Evolutionary conservation across 1,140 invertebrate genomes (phyloP), one percentile per base, ranked within the genome.

Genomic region (Campoletis sonorensis): DNA sequence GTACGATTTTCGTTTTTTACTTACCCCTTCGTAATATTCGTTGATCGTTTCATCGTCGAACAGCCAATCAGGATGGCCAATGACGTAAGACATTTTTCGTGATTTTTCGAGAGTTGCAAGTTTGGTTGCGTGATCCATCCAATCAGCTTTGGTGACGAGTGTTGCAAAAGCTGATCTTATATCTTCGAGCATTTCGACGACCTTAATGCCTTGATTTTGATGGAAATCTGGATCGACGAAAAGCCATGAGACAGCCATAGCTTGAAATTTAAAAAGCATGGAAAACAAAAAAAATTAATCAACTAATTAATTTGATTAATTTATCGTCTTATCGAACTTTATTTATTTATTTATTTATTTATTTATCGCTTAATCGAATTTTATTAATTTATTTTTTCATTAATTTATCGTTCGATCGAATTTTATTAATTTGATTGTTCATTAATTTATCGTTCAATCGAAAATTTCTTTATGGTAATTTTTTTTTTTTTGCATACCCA

Each of bases 121-220:
- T 92, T 96, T 97, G 0, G 97, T 98, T 76, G 92, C 87, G 15
- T 93, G 88, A 89, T 98, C 97, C 95, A 99, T 97, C 98, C 98
- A 98, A 54, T 94, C 93, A 0, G 95, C 93, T 79, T 92, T 91
- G 1, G 93, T 90, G 0, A 98, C 93, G 11, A 97, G 89, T 27
- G 95, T 93, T 21, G 95, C 93, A 87, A 98, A 97, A 0, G 96
- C 94, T 16, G 94, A 91, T 89, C 96, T 95, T 82, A 98, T 96
- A 85, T 97, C 94, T 26, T 94, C 90, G 33, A 98, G 71, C 87
- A 86, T 91, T 64, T 87, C 88, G 13, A 68, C 58, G 18, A 91
- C 87, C 51, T 86, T 88, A 13, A 73, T 79, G 33, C 80, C 87
- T 27, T 86, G 86, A 26, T 84, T 76, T 15, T 80, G 49, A 30